A percentile compares a stretch with the other conserved stretches of the same genome.
phyloP scores from a whole-genome alignment of 1,140 invertebrate genomes.

The Cyclargus thomasi region DNA sequence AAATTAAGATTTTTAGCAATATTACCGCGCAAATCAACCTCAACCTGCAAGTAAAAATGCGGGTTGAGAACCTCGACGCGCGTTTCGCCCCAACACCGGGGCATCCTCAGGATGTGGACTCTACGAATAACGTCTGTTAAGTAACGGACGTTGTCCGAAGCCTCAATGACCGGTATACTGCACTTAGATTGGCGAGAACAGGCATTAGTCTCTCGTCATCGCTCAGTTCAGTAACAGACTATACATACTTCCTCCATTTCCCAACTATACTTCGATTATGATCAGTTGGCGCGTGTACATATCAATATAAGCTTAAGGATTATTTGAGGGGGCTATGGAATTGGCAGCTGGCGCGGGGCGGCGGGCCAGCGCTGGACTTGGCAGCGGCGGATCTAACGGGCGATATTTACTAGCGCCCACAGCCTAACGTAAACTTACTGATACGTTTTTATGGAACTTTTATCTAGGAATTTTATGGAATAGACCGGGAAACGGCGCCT shows the following conservation, averaged over 20 bases:
- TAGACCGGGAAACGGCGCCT: neutral
- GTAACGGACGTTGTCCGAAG: no score
- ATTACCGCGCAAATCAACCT: no score
- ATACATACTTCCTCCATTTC: neutral
- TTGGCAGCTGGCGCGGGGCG: neutral
- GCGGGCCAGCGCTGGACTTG: neutral
- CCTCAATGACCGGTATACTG: no score
- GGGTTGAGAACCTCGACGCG: no score
- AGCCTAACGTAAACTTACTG: slow-evolving; percentile 6
- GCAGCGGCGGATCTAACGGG: neutral
- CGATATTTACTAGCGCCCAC: slow-evolving; percentile 8
- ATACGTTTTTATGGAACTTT: neutral
- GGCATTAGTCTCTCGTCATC: no score
- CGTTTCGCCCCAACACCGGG: no score
- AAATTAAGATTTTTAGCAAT: no score
- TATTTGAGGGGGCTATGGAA: slow-evolving; percentile 2
- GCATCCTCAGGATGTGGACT: no score
- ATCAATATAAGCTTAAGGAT: slow-evolving; percentile 12
- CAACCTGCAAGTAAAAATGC: no score
- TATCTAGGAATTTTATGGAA: neutral
- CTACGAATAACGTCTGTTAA: no score
- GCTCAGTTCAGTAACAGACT: neutral
- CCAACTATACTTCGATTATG: neutral
- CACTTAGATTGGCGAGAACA: no score
- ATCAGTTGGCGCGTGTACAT: neutral